A percentile compares a stretch with the other conserved stretches of the same genome.
Evolutionary conservation across 2,113 vertebrate species (phyloP).

Genomic region (Erinaceus europaeus): DNA sequence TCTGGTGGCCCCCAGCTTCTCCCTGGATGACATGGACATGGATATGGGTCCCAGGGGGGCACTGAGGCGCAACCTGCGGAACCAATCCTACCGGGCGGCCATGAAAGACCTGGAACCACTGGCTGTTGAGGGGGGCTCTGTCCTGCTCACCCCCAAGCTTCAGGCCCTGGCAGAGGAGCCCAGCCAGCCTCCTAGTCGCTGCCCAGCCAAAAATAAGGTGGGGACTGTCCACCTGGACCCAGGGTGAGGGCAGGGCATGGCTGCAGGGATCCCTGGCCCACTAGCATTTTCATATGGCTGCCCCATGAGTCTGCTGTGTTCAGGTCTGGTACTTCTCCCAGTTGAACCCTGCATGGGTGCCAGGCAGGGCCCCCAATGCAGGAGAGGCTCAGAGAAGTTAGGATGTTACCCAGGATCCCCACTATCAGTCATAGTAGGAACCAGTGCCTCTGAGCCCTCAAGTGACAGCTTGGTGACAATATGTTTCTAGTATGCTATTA

Average conservation of each 20-base stretch:
- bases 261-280: rapidly evolving
- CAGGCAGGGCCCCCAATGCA: too few species aligned
- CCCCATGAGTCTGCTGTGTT: too few species aligned
- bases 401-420: too few species aligned
- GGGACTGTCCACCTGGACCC: rapidly evolving
- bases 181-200: conserved; percentile 53
- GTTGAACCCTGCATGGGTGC: too few species aligned
- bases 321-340: too few species aligned
- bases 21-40: conserved; percentile 82
- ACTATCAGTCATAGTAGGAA: too few species aligned
- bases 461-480: too few species aligned
- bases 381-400: too few species aligned
- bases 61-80: conserved; percentile 89
- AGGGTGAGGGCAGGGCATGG: rapidly evolving
- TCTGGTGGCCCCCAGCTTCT: conserved; percentile 67
- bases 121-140: rapidly evolving
- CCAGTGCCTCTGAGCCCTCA: too few species aligned
- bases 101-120: conserved; percentile 81
- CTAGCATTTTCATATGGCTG: too few species aligned
- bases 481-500: too few species aligned
- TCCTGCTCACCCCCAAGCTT: conserved; percentile 45
- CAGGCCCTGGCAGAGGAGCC: conserved; percentile 79
- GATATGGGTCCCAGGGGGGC: conserved; percentile 64
- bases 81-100: conserved; percentile 91
- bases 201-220: conserved; percentile 80